phyloP scores from a whole-genome alignment of 2,797 vertebrate species.

The Alca torda region DNA sequence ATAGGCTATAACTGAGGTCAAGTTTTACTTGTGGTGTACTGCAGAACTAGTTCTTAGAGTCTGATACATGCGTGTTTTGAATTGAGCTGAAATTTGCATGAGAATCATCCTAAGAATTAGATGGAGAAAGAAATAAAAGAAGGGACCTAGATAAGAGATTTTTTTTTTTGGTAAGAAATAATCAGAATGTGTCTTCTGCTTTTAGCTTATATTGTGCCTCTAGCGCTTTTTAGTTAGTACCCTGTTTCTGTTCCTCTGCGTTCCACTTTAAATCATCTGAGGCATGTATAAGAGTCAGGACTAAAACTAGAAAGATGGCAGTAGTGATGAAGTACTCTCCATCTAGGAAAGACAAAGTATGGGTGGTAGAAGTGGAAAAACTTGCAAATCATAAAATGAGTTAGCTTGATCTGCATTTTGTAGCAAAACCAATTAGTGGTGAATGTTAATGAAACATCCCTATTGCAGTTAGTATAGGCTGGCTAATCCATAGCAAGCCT shows the following conservation, averaged over 20 bases:
- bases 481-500: background rate
- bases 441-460: background rate
- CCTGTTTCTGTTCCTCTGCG: background rate
- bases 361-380: background rate
- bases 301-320: background rate
- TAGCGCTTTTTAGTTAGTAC: background rate
- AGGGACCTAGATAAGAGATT: too few relatives aligned
- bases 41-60: background rate
- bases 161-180: background rate
- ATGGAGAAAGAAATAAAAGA: background rate
- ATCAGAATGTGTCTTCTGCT: background rate
- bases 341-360: background rate
- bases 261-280: background rate
- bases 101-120: background rate
- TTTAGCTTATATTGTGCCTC: background rate
- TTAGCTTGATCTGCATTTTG: background rate
- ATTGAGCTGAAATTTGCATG: background rate
- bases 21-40: background rate
- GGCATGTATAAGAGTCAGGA: background rate
- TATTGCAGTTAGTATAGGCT: background rate
- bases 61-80: fast-evolving
- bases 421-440: background rate
- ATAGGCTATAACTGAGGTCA: background rate
- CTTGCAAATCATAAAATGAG: fast-evolving
- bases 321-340: background rate